Evolutionary conservation across 2,888 invertebrate genomes (phyloP).

Genomic region (Oscheius onirici): DNA sequence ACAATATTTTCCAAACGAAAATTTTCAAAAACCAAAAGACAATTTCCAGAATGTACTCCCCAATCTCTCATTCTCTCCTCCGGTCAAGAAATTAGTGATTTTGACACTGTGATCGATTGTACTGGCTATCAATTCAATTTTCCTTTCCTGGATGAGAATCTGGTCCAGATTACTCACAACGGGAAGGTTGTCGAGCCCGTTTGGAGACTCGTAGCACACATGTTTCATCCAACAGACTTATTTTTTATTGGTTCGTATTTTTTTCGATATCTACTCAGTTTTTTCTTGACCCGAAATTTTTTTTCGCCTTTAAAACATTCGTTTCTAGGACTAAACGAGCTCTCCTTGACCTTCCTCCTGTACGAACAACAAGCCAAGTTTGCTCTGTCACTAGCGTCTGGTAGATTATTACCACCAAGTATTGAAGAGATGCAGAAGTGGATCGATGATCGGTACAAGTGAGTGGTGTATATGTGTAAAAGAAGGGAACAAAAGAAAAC

Average conservation of each 20-base stretch:
- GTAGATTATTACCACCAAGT: background rate
- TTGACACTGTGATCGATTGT: slow-evolving; percentile 26
- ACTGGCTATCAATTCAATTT: slow-evolving; percentile 26
- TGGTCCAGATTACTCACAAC: slow-evolving; percentile 1
- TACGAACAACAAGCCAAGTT: slow-evolving; percentile 26
- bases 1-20: no score
- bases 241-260: slow-evolving; percentile 24
- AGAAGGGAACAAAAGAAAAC: no score
- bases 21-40: no score
- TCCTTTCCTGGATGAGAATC: slow-evolving; percentile 16
- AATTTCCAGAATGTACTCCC: background rate
- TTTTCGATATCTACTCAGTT: no score
- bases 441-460: background rate
- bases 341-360: slow-evolving; percentile 8
- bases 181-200: slow-evolving; percentile 18
- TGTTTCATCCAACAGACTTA: slow-evolving; percentile 14
- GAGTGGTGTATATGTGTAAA: no score
- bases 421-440: slow-evolving; percentile 1
- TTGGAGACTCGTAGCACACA: slow-evolving; percentile 17
- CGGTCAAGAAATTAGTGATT: slow-evolving; percentile 22
- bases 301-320: background rate
- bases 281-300: no score
- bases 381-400: background rate
- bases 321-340: slow-evolving; percentile 44
- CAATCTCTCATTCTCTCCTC: background rate